phyloP scores from a whole-genome alignment of 2,113 vertebrate species.

The Stegostoma tigrinum region DNA sequence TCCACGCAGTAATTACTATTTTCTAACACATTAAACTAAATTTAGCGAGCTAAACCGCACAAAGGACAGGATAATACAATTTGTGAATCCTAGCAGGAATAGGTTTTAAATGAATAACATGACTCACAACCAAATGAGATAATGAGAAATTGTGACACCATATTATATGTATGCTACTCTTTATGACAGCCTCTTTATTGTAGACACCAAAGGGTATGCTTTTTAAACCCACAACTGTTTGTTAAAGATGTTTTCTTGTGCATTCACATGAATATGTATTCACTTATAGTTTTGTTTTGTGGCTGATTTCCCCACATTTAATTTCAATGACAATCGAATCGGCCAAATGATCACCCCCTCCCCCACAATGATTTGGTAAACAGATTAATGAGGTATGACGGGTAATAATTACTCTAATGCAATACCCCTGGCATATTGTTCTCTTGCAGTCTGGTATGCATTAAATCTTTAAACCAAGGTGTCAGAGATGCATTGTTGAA shows the following conservation, averaged over 20 bases:
- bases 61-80: constrained; percentile 17
- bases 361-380: constrained; percentile 36
- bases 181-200: background rate
- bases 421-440: constrained; percentile 1
- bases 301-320: background rate
- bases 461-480: constrained; percentile 32
- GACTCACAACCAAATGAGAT: background rate
- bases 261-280: background rate
- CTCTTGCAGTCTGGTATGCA: background rate
- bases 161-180: background rate
- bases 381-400: background rate
- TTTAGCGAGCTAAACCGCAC: background rate
- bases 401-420: background rate
- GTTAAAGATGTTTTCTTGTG: background rate
- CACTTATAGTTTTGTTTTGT: background rate
- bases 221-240: background rate
- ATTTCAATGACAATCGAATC: constrained; percentile 15
- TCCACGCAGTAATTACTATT: background rate
- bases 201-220: background rate
- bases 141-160: background rate
- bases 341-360: constrained; percentile 25
- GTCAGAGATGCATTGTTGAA: constrained; percentile 36
- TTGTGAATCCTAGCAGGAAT: background rate
- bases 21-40: background rate
- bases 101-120: background rate